phyloP scores from a whole-genome alignment of 1,140 invertebrate genomes.

The Saccostrea echinata region DNA sequence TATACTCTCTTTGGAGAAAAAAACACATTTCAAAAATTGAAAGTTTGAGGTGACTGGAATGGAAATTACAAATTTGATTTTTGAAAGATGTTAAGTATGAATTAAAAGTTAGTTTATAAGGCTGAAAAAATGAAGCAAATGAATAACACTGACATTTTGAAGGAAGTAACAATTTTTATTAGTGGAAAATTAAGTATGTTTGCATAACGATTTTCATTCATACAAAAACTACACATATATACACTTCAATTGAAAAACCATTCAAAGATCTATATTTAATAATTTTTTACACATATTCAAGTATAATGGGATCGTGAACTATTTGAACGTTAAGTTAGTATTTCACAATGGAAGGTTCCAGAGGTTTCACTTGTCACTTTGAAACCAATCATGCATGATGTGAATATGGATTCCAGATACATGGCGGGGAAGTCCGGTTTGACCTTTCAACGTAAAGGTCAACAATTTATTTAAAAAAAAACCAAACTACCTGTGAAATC shows the following conservation, averaged over 20 bases:
- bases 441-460: slow-evolving; percentile 16
- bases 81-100: neutral
- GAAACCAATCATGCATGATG: slow-evolving; percentile 23
- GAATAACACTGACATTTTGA: slow-evolving; percentile 20
- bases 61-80: too few relatives aligned
- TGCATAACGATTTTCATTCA: slow-evolving; percentile 22
- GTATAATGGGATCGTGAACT: neutral
- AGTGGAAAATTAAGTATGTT: slow-evolving; percentile 35
- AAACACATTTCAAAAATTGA: too few relatives aligned
- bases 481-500: neutral
- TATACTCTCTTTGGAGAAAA: too few relatives aligned
- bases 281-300: slow-evolving; percentile 25
- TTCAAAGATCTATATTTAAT: slow-evolving; percentile 32
- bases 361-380: neutral
- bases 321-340: slow-evolving; percentile 6
- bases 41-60: too few relatives aligned
- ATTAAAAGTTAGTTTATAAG: neutral
- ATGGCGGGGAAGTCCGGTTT: neutral
- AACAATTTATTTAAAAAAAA: neutral
- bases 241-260: slow-evolving; percentile 8
- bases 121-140: neutral
- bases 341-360: slow-evolving; percentile 20
- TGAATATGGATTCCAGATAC: slow-evolving; percentile 20
- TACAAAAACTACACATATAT: slow-evolving; percentile 39
- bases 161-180: slow-evolving; percentile 36